A percentile compares a stretch with the other conserved stretches of the same genome.
Conservation (phyloP, 1,140 invertebrate genomes). For the Drosophila cardini region DNA sequence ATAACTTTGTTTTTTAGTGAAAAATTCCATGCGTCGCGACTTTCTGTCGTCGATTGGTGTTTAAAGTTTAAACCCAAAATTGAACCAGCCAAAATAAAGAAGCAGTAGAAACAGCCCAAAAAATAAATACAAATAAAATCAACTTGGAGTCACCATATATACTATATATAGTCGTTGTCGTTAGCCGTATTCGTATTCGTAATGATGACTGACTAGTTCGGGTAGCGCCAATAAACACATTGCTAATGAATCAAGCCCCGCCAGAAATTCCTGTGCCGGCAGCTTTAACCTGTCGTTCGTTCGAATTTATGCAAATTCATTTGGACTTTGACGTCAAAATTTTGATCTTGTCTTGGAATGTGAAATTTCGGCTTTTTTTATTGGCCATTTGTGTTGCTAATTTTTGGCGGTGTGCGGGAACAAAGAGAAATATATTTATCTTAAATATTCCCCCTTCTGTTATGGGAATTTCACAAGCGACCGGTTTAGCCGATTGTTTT, state of each 20-base stretch:
- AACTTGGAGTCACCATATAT: slow-evolving; percentile 21
- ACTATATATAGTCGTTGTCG: background rate
- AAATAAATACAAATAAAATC: slow-evolving; percentile 38
- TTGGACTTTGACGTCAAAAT: slow-evolving; percentile 78
- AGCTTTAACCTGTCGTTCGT: slow-evolving; percentile 52
- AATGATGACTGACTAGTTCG: slow-evolving; percentile 70
- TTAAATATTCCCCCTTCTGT: slow-evolving; percentile 12
- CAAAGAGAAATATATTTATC: background rate
- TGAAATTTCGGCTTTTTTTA: slow-evolving; percentile 71
- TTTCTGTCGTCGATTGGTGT: slow-evolving; percentile 39
- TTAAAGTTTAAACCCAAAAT: slow-evolving; percentile 29
- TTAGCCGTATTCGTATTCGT: slow-evolving; percentile 6
- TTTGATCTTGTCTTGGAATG: slow-evolving; percentile 61
- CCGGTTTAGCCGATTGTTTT: slow-evolving; percentile 27
- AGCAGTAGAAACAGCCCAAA: background rate
- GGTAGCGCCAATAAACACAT: slow-evolving; percentile 67
- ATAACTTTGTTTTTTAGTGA: slow-evolving; percentile 35
- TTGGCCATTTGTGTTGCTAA: slow-evolving; percentile 58
- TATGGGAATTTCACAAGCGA: slow-evolving; percentile 49
- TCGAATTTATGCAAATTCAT: slow-evolving; percentile 65
- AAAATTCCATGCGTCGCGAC: slow-evolving; percentile 67
- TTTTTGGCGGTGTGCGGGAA: slow-evolving; percentile 41
- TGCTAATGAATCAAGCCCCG: slow-evolving; percentile 74
- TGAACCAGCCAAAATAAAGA: slow-evolving; percentile 24
- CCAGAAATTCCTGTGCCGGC: slow-evolving; percentile 70